A percentile compares a stretch with the other conserved stretches of the same genome.
Evolutionary conservation across 2,888 invertebrate genomes (phyloP).

Genomic region (Apotomis turbidana): DNA sequence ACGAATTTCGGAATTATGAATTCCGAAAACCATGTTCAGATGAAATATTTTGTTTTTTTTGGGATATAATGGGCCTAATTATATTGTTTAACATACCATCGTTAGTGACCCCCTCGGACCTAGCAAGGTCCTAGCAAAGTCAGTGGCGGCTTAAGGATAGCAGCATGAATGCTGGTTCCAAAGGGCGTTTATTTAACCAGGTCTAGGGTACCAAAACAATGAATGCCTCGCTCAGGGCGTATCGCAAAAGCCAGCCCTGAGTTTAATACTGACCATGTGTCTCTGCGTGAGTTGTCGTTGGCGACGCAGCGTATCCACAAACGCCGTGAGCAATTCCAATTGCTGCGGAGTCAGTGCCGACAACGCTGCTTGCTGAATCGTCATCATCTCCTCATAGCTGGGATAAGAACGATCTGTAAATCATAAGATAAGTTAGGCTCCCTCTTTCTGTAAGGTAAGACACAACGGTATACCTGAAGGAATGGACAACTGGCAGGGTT

Average conservation of each 20-base stretch:
- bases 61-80: too few species aligned
- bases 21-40: too few species aligned
- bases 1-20: too few species aligned
- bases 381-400: slow-evolving; percentile 60
- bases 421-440: not conserved
- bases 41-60: too few species aligned
- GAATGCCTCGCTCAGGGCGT: not conserved
- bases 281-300: slow-evolving; percentile 60
- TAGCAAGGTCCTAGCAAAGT: too few species aligned
- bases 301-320: slow-evolving; percentile 60
- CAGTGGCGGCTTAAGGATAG: too few species aligned
- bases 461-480: too few species aligned
- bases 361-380: slow-evolving; percentile 63
- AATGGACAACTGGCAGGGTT: too few species aligned
- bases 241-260: not conserved
- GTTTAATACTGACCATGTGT: slow-evolving; percentile 48
- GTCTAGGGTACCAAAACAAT: too few species aligned
- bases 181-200: too few species aligned
- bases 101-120: too few species aligned
- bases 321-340: slow-evolving; percentile 63
- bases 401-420: slow-evolving; percentile 22
- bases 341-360: slow-evolving; percentile 63
- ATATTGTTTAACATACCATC: too few species aligned
- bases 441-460: not conserved
- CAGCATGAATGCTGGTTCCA: not conserved